Base-by-base conservation (phyloP, 2,888 invertebrate genomes). In the Acleris cristana region DNA sequence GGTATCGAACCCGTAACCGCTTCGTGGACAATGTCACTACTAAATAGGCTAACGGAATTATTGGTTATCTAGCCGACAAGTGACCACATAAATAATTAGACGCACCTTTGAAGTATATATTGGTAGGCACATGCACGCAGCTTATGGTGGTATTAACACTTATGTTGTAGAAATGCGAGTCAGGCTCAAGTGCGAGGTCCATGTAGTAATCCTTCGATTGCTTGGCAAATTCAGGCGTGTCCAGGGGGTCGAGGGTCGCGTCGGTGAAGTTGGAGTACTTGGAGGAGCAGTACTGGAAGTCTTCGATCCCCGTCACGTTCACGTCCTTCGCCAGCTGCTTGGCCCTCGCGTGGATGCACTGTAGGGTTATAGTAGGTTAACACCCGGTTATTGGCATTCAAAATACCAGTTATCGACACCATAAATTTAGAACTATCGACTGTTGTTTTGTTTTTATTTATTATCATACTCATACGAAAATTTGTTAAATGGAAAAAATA, bases 101-200 rank as follows among this genome's bases (percentile, higher is more conserved):
- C 54, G 73, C 78, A 96, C 97, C 95, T 93, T 94, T 93, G 84
- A 98, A 98, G 90, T 95, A 98, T 67, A 99, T 96, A 91, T 98
- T 98, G 40, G 98, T 97, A 5, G 99, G 99, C 30, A 99, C 96
- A 86, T 99, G 99, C 59, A 99, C 97, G 71, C 98, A 96, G 81
- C 98, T 98, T 76, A 95, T 94, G 65, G 93, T 94, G 14, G 96
- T 96, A 83, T 97, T 97, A 16, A 97, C 96, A 48, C 95, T 94
- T 70, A 97, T 95, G 81, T 97, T 95, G 84, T 97, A 97, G 87
- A 98, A 98, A 85, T 97, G 97, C 0, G 96, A 95, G 81, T 97
- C 96, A 65, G 94, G 93, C 78, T 95, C 95, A 23, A 97, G 83
- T 10, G 90, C 78, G 80, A 96, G 93, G 21, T 89, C 84, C 75